These are phyloP conservation scores for Dilophus febrilis DNA, from an alignment of 2,888 invertebrate species.

Conservation along the genomic window DNA sequence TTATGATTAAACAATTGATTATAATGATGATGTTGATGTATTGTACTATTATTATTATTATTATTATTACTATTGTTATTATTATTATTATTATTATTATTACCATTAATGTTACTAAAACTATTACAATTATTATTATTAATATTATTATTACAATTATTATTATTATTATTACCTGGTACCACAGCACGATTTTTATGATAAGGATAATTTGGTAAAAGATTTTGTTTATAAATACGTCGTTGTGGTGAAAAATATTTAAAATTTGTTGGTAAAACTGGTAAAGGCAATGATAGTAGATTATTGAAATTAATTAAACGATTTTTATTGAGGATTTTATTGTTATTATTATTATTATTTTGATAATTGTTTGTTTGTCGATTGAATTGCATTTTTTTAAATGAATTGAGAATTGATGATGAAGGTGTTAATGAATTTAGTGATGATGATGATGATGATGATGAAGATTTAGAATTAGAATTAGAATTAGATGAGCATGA, in stretches of 20 bases:
- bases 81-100: slow-evolving; percentile 9
- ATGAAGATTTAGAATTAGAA: too few relatives aligned
- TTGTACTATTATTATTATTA: too few relatives aligned
- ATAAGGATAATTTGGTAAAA: slow-evolving; percentile 25
- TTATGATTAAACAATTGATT: too few relatives aligned
- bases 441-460: slow-evolving; percentile 22
- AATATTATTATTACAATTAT: too few relatives aligned
- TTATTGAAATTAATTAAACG: too few relatives aligned
- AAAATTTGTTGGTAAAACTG: slow-evolving; percentile 22
- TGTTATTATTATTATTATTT: too few relatives aligned
- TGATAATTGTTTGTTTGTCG: not conserved
- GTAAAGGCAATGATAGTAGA: slow-evolving; percentile 10
- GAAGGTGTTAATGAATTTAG: slow-evolving; percentile 17
- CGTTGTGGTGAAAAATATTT: slow-evolving; percentile 29
- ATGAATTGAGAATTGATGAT: slow-evolving; percentile 2
- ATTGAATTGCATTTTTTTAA: too few relatives aligned
- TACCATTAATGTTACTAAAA: slow-evolving; percentile 14
- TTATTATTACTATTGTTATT: slow-evolving; percentile 20
- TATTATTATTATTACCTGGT: slow-evolving; percentile 11
- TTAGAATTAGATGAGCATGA: not conserved
- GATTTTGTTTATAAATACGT: slow-evolving; percentile 16
- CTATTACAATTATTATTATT: slow-evolving; percentile 10
- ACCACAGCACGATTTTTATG: slow-evolving; percentile 26
- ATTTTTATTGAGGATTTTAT: too few relatives aligned
- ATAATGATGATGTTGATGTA: too few relatives aligned